phyloP scores from a whole-genome alignment of 1,140 invertebrate species.

The Ceratitis capitata region DNA sequence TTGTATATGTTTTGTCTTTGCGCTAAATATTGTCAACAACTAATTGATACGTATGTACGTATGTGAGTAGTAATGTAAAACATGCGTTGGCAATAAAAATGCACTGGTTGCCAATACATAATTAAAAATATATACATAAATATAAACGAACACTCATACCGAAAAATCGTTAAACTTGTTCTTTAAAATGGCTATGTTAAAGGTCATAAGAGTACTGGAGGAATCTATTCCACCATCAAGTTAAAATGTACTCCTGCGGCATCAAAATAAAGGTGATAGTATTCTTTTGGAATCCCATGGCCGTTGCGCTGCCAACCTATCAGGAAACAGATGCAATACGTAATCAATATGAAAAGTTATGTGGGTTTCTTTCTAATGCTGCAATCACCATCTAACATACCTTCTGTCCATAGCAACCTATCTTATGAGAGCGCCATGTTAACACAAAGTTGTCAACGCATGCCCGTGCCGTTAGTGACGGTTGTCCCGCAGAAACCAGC shows the following conservation, averaged over 20 bases:
- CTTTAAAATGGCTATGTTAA: constrained; percentile 87
- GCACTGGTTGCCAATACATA: too few species aligned
- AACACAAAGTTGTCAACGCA: too few species aligned
- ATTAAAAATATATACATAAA: neutral
- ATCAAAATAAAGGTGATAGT: constrained; percentile 81
- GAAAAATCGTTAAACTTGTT: neutral
- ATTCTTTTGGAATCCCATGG: constrained; percentile 91
- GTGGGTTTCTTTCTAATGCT: constrained; percentile 85
- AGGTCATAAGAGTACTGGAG: constrained; percentile 89
- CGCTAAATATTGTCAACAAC: too few species aligned
- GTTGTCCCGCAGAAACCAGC: too few species aligned
- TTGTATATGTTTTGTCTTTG: too few species aligned
- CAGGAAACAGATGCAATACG: constrained; percentile 89
- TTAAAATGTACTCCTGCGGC: constrained; percentile 90
- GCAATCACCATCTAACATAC: too few species aligned
- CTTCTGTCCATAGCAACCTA: too few species aligned
- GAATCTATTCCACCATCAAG: constrained; percentile 84
- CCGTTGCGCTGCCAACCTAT: constrained; percentile 76
- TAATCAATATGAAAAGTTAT: constrained; percentile 85
- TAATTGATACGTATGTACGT: too few species aligned
- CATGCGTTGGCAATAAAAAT: too few species aligned
- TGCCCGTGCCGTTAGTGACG: too few species aligned
- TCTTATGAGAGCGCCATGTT: too few species aligned
- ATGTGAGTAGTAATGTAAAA: too few species aligned
- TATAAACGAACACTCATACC: neutral